Conservation (phyloP, 2,797 vertebrate genomes). For the Clarias pachynema region DNA sequence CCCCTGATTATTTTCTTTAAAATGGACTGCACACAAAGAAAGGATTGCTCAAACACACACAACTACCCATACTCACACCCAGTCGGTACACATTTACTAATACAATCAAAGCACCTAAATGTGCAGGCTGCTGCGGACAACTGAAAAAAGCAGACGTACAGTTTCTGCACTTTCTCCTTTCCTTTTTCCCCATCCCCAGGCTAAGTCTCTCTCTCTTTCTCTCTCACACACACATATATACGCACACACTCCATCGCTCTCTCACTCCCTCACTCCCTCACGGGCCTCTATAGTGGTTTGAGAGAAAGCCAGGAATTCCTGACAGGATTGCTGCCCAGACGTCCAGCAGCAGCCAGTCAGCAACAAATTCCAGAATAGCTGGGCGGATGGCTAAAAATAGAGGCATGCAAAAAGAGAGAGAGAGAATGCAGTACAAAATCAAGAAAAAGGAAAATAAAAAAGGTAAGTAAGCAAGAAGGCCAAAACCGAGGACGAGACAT, state of each 20-base stretch:
- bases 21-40: conserved; percentile 40
- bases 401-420: conserved; percentile 34
- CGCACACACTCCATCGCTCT: conserved; percentile 28
- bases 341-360: conserved; percentile 86
- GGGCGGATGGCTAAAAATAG: conserved; percentile 82
- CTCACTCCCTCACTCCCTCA: conserved; percentile 48
- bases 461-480: conserved; percentile 26
- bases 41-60: conserved; percentile 19
- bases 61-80: neutral
- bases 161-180: conserved; percentile 59
- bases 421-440: conserved; percentile 29
- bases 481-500: conserved; percentile 16
- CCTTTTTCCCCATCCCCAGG: conserved; percentile 63
- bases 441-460: conserved; percentile 25
- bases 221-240: conserved; percentile 40
- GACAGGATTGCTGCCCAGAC: conserved; percentile 93
- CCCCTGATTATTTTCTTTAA: conserved; percentile 44
- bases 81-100: conserved; percentile 10
- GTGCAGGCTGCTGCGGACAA: conserved; percentile 12
- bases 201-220: conserved; percentile 60
- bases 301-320: conserved; percentile 90
- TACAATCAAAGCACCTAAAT: neutral
- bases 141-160: conserved; percentile 36
- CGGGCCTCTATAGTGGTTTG: conserved; percentile 88
- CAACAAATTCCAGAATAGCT: conserved; percentile 94